A percentile compares a stretch with the other conserved stretches of the same genome.
phyloP scores from a whole-genome alignment of 1,140 invertebrate genomes.

The Rhizoglyphus robini region DNA sequence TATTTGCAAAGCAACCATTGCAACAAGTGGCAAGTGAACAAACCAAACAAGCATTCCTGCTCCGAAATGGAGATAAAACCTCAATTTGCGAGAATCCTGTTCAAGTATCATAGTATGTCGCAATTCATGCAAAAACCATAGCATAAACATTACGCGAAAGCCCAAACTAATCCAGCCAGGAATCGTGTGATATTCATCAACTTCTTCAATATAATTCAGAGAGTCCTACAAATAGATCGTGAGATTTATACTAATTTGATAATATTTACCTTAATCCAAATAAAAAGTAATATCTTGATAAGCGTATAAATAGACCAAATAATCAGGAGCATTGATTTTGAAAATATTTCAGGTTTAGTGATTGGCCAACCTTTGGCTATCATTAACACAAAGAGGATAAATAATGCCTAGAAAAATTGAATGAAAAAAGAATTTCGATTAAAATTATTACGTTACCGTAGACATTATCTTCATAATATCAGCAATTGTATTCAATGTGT shows the following conservation, averaged over 20 bases:
- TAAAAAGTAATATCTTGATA: constrained; percentile 77
- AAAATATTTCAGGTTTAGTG: constrained; percentile 67
- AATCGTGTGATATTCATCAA: constrained; percentile 92
- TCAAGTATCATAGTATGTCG: constrained; percentile 79
- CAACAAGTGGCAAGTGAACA: constrained; percentile 85
- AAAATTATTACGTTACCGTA: constrained; percentile 44
- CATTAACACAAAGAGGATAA: constrained; percentile 82
- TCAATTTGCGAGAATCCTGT: constrained; percentile 72
- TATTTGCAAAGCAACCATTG: constrained; percentile 78
- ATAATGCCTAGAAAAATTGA: constrained; percentile 51
- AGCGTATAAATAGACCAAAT: constrained; percentile 83
- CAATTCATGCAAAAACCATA: constrained; percentile 87
- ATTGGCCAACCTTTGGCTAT: constrained; percentile 95
- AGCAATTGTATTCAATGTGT: constrained; percentile 61
- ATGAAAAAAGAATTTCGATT: background rate
- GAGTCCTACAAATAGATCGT: constrained; percentile 54
- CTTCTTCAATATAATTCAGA: constrained; percentile 86
- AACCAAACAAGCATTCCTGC: constrained; percentile 96
- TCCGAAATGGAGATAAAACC: constrained; percentile 89
- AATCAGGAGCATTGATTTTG: constrained; percentile 68
- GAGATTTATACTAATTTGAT: background rate
- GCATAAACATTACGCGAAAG: constrained; percentile 73
- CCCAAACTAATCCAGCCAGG: constrained; percentile 83
- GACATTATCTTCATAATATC: constrained; percentile 82
- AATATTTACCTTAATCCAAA: constrained; percentile 81